Percentiles rank a stretch among this genome's conserved stretches.
phyloP scores from a whole-genome alignment of 2,113 vertebrate species.

The Protomyctophum bolini region DNA sequence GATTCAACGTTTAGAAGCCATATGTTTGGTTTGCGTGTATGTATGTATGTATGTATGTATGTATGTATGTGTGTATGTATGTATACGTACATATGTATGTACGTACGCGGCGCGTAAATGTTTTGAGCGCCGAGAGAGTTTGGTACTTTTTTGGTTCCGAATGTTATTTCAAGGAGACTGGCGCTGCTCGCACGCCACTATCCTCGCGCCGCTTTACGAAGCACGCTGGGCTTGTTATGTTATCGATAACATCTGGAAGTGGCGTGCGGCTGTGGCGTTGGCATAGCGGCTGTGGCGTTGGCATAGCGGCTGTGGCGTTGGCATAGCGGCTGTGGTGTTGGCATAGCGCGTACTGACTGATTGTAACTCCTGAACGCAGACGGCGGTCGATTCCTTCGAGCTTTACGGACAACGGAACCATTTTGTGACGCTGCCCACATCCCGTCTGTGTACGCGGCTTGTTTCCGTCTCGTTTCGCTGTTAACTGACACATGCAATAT shows the following conservation, averaged over 20 bases:
- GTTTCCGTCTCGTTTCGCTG: conserved; percentile 73
- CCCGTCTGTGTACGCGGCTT: conserved; percentile 72
- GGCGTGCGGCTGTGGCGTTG: conserved; percentile 41
- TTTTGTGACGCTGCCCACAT: conserved; percentile 69
- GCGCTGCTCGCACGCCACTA: conserved; percentile 47
- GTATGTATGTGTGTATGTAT: conserved; percentile 57
- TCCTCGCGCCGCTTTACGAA: conserved; percentile 53
- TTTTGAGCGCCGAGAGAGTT: conserved; percentile 24
- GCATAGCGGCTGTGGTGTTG: conserved; percentile 22
- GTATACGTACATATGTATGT: conserved; percentile 42
- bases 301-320: no score
- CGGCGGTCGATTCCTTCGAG: conserved; percentile 64
- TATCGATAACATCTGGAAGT: conserved; percentile 55
- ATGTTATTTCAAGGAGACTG: conserved; percentile 51
- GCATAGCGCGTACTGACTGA: conserved; percentile 30
- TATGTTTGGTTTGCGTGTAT: conserved; percentile 77
- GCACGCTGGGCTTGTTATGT: conserved; percentile 57
- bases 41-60: conserved; percentile 43
- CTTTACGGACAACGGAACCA: conserved; percentile 65
- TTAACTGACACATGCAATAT: conserved; percentile 82
- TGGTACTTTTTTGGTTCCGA: conserved; percentile 60
- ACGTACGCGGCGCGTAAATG: conserved; percentile 3
- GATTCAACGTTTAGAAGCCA: conserved; percentile 85
- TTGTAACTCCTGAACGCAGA: conserved; percentile 65
- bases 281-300: conserved; percentile 7